Base-by-base conservation (phyloP, 1,140 invertebrate species). In the Colletes latitarsis region DNA sequence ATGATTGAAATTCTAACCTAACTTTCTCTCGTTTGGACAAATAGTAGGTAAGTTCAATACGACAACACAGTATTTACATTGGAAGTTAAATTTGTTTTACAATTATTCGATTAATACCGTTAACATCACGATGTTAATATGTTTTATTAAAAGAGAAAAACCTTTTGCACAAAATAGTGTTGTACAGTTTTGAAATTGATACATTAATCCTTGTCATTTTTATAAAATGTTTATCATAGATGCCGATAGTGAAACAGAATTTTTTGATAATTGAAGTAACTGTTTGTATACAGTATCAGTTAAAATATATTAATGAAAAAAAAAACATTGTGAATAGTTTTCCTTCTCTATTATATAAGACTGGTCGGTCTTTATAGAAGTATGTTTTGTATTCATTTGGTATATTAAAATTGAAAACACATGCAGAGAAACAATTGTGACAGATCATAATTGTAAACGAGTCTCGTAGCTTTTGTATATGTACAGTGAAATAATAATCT, bases 1-100 rank as follows among this genome's bases (percentile, higher is more conserved):
- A 39, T 64, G 60, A 60, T 41, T 10, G 5, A 63, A 15, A 76
- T 63, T 82, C 67, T 88, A 88, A 88, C 86, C 86, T 69, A 86
- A 67, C 41, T 81, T 84, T 57, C 21, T 19, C n/a, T 57, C 74
- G 77, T 77, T 70, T 57, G 15, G 43, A 81, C 9, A 41, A 73
- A 57, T 43, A 69, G 53, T 81, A 84, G 69, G 86, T 85, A 84
- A 84, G 41, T 73, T 76, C 52, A 46, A 64, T 63, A 30, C 4
- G n/a, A n/a, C 39, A 6, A 55, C 52, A 52, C 46, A 46, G 43
- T 57, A 66, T 62, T 41, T 77, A 64, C 60, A 58, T 75, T 19
- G 41, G 19, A n/a, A 52, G 10, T 14, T 30, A 12, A n/a, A 8
- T 17, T 64, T 21, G 10, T 46, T 46, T 43, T 17, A 17, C 0